phyloP scores from a whole-genome alignment of 1,140 invertebrate genomes.

The Aricia agestis region DNA sequence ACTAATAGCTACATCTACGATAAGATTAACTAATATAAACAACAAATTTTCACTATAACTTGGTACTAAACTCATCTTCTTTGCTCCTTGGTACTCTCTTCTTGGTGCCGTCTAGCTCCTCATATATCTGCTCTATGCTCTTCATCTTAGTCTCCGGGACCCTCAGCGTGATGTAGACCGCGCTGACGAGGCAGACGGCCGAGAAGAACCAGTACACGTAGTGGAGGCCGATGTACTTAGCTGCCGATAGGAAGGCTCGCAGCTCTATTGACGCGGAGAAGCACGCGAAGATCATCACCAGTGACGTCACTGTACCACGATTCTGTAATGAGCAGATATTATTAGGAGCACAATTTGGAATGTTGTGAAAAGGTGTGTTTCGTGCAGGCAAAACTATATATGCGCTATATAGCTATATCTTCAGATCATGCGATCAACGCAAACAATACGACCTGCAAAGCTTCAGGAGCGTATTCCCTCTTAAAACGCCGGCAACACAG shows the following conservation, averaged over 20 bases:
- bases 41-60: background rate
- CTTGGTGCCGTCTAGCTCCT: background rate
- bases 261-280: background rate
- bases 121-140: background rate
- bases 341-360: too few species aligned
- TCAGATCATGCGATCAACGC: too few species aligned
- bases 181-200: background rate
- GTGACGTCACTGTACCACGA: background rate
- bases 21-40: background rate
- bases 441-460: too few species aligned
- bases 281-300: background rate
- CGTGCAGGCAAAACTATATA: too few species aligned
- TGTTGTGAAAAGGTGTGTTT: too few species aligned
- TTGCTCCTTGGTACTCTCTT: background rate
- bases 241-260: background rate
- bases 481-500: too few species aligned
- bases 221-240: background rate
- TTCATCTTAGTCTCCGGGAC: background rate
- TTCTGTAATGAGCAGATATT: background rate
- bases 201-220: background rate
- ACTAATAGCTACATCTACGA: background rate
- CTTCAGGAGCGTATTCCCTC: too few species aligned
- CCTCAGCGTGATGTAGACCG: background rate
- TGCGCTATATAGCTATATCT: too few species aligned
- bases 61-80: background rate